These are phyloP conservation scores for Oasisia sp. DNA, from an alignment of 2,888 invertebrate genomes.

Conservation along the genomic window DNA sequence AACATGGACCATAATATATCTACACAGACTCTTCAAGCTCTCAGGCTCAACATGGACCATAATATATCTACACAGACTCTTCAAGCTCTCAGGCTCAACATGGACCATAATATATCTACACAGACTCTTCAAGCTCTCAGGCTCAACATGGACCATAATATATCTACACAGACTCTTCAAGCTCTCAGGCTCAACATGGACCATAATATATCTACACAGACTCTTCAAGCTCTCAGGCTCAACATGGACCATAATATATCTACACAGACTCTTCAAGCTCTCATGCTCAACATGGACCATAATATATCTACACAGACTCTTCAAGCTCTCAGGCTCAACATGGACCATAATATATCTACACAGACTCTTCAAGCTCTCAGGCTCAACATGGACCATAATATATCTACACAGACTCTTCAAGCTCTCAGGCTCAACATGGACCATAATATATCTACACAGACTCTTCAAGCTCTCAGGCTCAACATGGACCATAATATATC, in stretches of 20 bases:
- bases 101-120: constrained; percentile 21
- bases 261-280: constrained; percentile 21
- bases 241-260: not conserved
- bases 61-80: constrained; percentile 23
- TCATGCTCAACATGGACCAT: not conserved
- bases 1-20: not conserved
- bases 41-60: not conserved
- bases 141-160: not conserved
- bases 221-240: not conserved
- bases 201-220: constrained; percentile 23
- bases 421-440: not conserved
- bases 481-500: not conserved
- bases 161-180: constrained; percentile 22
- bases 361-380: not conserved
- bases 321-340: not conserved
- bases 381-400: not conserved
- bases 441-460: constrained; percentile 23
- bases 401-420: constrained; percentile 22
- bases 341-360: constrained; percentile 21
- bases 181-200: not conserved
- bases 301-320: constrained; percentile 23
- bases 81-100: not conserved
- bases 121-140: not conserved
- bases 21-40: constrained; percentile 21
- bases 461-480: not conserved